phyloP scores from a whole-genome alignment of 2,888 invertebrate genomes.

The Drosophila mercatorum region DNA sequence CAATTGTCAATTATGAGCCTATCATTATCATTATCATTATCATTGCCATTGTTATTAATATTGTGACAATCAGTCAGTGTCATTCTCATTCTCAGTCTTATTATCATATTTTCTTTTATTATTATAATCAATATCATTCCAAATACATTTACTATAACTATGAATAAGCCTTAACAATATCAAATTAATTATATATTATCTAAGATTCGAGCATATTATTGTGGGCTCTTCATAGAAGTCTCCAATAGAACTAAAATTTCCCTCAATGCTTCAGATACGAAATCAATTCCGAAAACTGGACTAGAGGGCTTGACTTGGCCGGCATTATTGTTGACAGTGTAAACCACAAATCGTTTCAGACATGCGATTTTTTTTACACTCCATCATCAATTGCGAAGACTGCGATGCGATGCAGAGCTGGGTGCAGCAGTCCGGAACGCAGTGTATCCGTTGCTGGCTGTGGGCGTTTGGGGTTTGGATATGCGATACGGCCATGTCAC shows the following conservation, averaged over 20 bases:
- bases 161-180: too few species aligned
- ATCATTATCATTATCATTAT: background rate
- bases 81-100: background rate
- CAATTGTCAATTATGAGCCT: background rate
- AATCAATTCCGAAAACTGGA: conserved; percentile 14
- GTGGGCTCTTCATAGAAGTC: background rate
- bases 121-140: too few species aligned
- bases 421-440: conserved; percentile 65
- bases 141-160: too few species aligned
- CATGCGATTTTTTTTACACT: conserved; percentile 71
- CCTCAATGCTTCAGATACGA: background rate
- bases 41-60: background rate
- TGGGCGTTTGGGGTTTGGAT: conserved; percentile 36
- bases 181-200: too few species aligned
- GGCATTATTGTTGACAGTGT: conserved; percentile 31
- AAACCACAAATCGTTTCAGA: conserved; percentile 73
- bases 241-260: background rate
- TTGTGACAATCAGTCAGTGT: too few species aligned
- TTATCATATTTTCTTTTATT: background rate
- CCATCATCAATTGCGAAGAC: conserved; percentile 57
- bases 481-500: conserved; percentile 80
- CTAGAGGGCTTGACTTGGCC: conserved; percentile 8
- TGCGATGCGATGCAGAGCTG: conserved; percentile 3
- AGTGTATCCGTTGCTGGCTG: conserved; percentile 66
- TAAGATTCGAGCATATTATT: background rate